Evolutionary conservation across 2,888 invertebrate species (phyloP).

Genomic region (Rhamnusium bicolor): DNA sequence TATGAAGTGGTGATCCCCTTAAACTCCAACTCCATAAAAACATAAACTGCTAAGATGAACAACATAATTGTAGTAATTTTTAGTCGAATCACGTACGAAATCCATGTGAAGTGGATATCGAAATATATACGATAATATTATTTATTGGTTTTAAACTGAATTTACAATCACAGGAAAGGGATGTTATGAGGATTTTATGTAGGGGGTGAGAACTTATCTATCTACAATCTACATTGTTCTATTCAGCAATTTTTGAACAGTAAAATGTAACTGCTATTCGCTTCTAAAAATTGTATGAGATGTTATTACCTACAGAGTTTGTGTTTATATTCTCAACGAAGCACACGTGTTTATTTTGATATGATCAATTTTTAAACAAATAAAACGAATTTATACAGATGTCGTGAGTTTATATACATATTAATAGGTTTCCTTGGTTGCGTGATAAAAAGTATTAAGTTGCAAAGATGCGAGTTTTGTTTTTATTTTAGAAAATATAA

Average conservation of each 20-base stretch:
- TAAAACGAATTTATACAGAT: constrained; percentile 19
- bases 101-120: constrained; percentile 35
- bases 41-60: constrained; percentile 41
- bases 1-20: constrained; percentile 54
- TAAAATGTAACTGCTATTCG: constrained; percentile 6
- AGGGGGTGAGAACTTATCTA: neutral
- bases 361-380: constrained; percentile 18
- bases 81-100: constrained; percentile 41
- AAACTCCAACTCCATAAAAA: constrained; percentile 45
- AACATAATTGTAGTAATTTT: constrained; percentile 44
- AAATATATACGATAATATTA: constrained; percentile 31
- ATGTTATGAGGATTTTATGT: constrained; percentile 10
- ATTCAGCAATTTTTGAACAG: neutral
- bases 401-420: constrained; percentile 25
- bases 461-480: neutral
- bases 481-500: constrained; percentile 13
- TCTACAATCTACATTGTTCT: constrained; percentile 16
- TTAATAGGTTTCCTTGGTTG: neutral
- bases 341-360: constrained; percentile 5
- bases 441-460: constrained; percentile 11
- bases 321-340: neutral
- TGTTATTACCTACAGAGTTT: neutral
- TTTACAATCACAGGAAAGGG: constrained; percentile 14
- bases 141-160: constrained; percentile 32
- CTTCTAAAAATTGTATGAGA: neutral